These are phyloP conservation scores for Epinephelus malabaricus DNA, from an alignment of 2,797 vertebrate species.

Conservation along the genomic window DNA sequence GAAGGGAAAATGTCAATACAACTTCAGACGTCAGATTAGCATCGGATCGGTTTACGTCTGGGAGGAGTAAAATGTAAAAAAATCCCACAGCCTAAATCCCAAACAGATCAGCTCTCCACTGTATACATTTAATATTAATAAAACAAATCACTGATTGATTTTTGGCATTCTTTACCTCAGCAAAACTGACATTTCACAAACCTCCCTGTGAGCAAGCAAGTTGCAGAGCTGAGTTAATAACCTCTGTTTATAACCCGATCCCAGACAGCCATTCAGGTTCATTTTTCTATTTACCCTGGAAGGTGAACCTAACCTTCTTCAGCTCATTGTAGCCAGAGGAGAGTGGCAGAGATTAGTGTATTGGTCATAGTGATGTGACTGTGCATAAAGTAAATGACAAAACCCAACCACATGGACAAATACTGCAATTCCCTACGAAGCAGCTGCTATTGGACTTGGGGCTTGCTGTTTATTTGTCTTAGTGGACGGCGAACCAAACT, in stretches of 20 bases:
- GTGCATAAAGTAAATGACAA: constrained; percentile 77
- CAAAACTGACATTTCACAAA: constrained; percentile 55
- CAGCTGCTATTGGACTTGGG: constrained; percentile 27
- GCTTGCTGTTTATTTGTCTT: constrained; percentile 18
- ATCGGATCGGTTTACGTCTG: constrained; percentile 48
- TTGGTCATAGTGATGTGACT: constrained; percentile 82
- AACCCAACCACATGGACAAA: constrained; percentile 56
- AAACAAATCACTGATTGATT: constrained; percentile 39
- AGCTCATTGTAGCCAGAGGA: constrained; percentile 81
- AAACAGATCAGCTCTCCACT: constrained; percentile 1
- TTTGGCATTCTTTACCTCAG: constrained; percentile 22
- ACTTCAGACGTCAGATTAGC: constrained; percentile 45
- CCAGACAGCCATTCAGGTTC: constrained; percentile 67
- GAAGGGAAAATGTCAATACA: constrained; percentile 39
- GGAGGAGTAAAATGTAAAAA: constrained; percentile 22
- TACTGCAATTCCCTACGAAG: constrained; percentile 32
- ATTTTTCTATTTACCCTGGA: constrained; percentile 81
- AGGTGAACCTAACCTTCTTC: constrained; percentile 83
- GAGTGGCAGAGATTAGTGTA: constrained; percentile 79
- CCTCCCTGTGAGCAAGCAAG: constrained; percentile 47
- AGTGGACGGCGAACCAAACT: background rate
- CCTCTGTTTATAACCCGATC: constrained; percentile 72
- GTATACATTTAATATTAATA: constrained; percentile 42
- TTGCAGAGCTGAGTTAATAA: constrained; percentile 72
- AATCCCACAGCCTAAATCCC: constrained; percentile 9